Evolutionary conservation across 2,113 vertebrate genomes (phyloP).

Genomic region (Atractosteus spatula): DNA sequence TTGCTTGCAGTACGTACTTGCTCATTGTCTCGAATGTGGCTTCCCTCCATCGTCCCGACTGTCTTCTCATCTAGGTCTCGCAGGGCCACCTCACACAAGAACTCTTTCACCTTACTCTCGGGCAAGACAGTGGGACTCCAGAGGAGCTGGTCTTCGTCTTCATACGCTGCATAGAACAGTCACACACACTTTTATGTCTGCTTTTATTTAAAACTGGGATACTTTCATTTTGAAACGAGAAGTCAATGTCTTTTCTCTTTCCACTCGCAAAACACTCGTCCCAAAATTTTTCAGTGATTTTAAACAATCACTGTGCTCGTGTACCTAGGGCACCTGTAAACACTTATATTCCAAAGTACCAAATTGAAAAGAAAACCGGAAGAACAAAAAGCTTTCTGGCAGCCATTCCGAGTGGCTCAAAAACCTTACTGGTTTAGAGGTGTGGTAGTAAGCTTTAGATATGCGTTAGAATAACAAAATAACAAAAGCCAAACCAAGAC

Average conservation of each 20-base stretch:
- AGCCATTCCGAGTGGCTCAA: constrained; percentile 68
- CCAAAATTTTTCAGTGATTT: too few species aligned
- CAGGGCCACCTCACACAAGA: constrained; percentile 78
- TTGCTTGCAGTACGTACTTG: constrained; percentile 63
- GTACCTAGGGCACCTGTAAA: constrained; percentile 83
- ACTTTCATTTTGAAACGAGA: too few species aligned
- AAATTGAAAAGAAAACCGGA: constrained; percentile 49
- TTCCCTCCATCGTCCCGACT: constrained; percentile 66
- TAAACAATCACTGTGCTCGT: too few species aligned
- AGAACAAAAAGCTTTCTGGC: constrained; percentile 62
- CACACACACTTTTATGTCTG: too few species aligned
- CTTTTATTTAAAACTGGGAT: too few species aligned
- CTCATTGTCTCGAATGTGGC: constrained; percentile 83
- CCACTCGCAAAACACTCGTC: too few species aligned
- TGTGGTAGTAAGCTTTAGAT: constrained; percentile 56
- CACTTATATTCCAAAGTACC: constrained; percentile 71
- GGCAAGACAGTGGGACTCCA: constrained; percentile 84
- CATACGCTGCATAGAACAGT: constrained; percentile 69
- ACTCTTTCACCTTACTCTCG: constrained; percentile 85
- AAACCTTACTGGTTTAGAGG: constrained; percentile 79
- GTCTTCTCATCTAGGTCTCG: constrained; percentile 74
- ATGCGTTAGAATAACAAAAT: constrained; percentile 37
- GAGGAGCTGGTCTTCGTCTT: constrained; percentile 88
- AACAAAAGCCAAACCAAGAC: constrained; percentile 22
- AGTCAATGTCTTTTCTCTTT: too few species aligned